These are phyloP conservation scores for Drosophila kepulauana DNA, from an alignment of 1,140 invertebrate species.

Conservation along the genomic window DNA sequence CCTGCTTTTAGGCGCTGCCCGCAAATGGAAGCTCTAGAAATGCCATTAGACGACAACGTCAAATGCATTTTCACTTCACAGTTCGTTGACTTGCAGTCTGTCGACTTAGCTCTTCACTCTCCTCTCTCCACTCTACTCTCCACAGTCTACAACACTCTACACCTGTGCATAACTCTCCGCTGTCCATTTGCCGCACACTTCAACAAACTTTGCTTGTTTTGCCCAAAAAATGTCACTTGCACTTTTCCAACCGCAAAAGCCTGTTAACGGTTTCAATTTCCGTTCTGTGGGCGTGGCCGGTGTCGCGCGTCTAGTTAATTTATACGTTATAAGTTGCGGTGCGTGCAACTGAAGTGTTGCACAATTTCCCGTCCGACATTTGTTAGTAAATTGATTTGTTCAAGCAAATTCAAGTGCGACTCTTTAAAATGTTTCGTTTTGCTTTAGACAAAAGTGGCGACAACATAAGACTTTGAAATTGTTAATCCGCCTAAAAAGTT, in stretches of 20 bases:
- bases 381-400: background rate
- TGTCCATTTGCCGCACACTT: slow-evolving; percentile 5
- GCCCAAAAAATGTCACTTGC: slow-evolving; percentile 53
- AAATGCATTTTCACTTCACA: slow-evolving; percentile 51
- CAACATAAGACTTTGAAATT: too few relatives aligned
- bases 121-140: background rate
- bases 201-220: background rate
- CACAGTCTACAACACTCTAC: too few relatives aligned
- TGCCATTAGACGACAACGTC: slow-evolving; percentile 51
- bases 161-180: background rate
- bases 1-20: slow-evolving; percentile 65
- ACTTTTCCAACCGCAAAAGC: slow-evolving; percentile 62
- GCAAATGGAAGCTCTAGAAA: slow-evolving; percentile 64
- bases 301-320: slow-evolving; percentile 47
- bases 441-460: background rate
- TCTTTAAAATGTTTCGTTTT: background rate
- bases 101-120: slow-evolving; percentile 1
- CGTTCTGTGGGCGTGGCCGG: slow-evolving; percentile 45
- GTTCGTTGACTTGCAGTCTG: slow-evolving; percentile 38
- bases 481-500: too few relatives aligned
- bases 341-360: slow-evolving; percentile 10
- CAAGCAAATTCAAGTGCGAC: background rate
- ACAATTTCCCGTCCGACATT: slow-evolving; percentile 11
- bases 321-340: slow-evolving; percentile 49
- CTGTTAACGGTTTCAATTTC: slow-evolving; percentile 60